Evolutionary conservation across 1,140 invertebrate genomes (phyloP).

Genomic region (Ceratosolen fusciceps): DNA sequence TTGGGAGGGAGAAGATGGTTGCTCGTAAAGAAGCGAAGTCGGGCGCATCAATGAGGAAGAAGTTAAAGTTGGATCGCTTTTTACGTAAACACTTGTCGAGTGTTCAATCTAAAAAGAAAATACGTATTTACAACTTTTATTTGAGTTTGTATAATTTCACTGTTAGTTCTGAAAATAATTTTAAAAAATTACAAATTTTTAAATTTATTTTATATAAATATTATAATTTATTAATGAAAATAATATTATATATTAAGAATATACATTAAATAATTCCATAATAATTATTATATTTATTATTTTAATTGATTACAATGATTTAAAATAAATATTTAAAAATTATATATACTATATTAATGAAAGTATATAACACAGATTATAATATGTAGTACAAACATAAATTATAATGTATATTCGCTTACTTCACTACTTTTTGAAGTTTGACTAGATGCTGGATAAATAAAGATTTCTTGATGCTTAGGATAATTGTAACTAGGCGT

Average conservation of each 20-base stretch:
- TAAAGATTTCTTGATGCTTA: slow-evolving; percentile 63
- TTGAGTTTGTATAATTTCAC: neutral
- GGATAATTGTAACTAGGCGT: slow-evolving; percentile 60
- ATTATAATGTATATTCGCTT: slow-evolving; percentile 35
- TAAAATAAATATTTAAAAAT: no score
- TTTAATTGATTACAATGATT: no score
- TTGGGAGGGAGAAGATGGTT: slow-evolving; percentile 72
- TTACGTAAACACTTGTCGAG: slow-evolving; percentile 65
- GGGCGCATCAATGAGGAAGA: slow-evolving; percentile 71
- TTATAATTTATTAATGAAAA: no score
- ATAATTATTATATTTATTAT: no score
- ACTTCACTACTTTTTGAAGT: slow-evolving; percentile 60
- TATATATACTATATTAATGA: no score
- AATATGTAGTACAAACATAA: no score
- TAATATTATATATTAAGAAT: no score
- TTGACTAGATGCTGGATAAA: slow-evolving; percentile 62
- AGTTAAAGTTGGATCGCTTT: slow-evolving; percentile 74
- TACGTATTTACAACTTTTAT: neutral
- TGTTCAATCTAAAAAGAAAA: slow-evolving; percentile 60
- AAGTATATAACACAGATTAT: no score
- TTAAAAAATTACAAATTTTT: no score
- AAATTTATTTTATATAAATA: no score
- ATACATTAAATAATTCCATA: neutral
- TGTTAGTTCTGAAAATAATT: neutral
- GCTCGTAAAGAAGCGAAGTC: slow-evolving; percentile 72